These are phyloP conservation scores for Alectoris magna DNA, from an alignment of 2,797 vertebrate species.

Conservation along the genomic window DNA sequence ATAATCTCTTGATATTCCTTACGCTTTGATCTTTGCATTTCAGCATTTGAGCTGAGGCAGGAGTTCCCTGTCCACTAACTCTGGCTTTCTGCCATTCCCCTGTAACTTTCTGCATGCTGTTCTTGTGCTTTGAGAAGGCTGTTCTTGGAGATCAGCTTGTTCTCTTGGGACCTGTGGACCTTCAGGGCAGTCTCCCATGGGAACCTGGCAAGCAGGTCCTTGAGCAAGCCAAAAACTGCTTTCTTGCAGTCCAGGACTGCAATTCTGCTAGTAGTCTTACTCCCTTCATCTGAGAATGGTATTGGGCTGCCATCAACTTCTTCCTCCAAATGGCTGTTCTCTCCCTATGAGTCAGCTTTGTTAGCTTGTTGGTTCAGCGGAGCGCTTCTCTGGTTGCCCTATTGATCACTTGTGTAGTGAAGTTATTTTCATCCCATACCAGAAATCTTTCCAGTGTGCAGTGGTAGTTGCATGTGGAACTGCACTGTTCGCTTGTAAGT, in stretches of 20 bases:
- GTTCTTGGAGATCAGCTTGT: background rate
- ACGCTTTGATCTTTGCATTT: accelerated
- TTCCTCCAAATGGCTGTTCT: background rate
- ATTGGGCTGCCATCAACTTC: background rate
- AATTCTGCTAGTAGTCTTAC: background rate
- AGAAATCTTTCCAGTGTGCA: background rate
- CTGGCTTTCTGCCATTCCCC: background rate
- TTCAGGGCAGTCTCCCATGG: background rate
- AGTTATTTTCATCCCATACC: background rate
- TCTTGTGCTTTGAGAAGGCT: background rate
- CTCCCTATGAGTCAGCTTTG: background rate
- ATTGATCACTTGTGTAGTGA: background rate
- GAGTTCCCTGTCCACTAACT: background rate
- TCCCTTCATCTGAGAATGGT: background rate
- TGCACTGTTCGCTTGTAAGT: background rate
- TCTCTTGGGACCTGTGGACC: background rate
- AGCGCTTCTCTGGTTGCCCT: background rate
- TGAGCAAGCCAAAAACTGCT: constrained; percentile 3
- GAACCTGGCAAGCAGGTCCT: background rate
- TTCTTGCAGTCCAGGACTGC: background rate
- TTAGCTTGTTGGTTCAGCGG: background rate
- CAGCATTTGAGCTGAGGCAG: background rate
- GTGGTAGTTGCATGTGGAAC: background rate
- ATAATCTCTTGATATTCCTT: background rate
- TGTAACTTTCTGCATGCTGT: background rate